Evolutionary conservation across 37 sponge, comb jelly and placozoan species (phyloP).

Genomic region (Geodia barretti): DNA sequence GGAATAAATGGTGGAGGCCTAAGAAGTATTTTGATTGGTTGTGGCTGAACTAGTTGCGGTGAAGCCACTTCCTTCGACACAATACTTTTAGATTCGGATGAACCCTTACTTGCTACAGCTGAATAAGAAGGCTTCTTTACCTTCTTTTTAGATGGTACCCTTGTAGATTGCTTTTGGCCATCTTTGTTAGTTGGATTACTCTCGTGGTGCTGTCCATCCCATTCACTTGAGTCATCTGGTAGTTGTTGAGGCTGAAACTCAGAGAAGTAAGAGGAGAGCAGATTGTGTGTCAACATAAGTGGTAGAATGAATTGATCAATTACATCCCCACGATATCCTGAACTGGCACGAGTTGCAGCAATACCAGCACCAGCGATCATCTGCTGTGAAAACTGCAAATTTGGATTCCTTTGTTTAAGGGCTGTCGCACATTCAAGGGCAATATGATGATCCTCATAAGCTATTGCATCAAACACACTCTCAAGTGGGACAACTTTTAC

Average conservation of each 20-base stretch:
- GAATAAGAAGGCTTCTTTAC: no score
- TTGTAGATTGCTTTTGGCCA: no score
- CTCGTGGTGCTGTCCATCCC: not conserved
- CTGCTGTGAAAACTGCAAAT: not conserved
- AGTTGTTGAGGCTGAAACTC: not conserved
- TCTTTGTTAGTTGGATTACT: no score
- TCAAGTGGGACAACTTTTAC: conserved; percentile 64
- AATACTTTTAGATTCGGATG: no score
- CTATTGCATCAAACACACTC: conserved; percentile 61
- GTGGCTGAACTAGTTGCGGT: no score
- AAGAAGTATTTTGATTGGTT: no score
- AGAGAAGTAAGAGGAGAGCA: not conserved
- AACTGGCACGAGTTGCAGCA: not conserved
- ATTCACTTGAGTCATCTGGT: not conserved
- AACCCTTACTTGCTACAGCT: no score
- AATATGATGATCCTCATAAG: conserved; percentile 20
- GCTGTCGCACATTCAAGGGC: conserved; percentile 58
- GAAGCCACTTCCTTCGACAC: not conserved
- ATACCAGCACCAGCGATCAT: not conserved
- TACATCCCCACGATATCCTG: no score
- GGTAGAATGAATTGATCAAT: no score
- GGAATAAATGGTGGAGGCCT: no score
- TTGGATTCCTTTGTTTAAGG: not conserved
- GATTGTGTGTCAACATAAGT: no score
- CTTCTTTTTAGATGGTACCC: no score